Evolutionary conservation across 2,888 invertebrate species (phyloP), one percentile per base, ranked within the genome.

Genomic region (Plagiodera versicolora): DNA sequence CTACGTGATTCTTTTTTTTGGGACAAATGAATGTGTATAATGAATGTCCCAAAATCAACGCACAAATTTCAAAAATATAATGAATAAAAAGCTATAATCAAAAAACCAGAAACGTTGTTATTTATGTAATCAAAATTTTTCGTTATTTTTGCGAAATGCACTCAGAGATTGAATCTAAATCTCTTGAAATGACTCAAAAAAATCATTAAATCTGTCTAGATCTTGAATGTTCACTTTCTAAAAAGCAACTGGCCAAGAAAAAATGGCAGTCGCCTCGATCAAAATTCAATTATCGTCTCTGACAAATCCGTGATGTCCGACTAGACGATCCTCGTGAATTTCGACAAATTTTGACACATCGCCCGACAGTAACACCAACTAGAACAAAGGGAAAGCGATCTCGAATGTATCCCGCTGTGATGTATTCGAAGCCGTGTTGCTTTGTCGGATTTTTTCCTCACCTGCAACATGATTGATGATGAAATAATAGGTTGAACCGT

Each of bases 291-390:
- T 20, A 44, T 14, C 24, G 44, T 45, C 28, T n/a, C 24, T 53
- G 53, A 53, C 67, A 68, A 68, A 70, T 69, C 65, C 64, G 66
- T 67, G 62, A 64, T 65, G 65, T 64, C 59, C 60, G 52, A 39
- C 19, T 70, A 72, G 72, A 73, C 72, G 73, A 70, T 51, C 72
- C 67, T 68, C 71, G 64, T 75, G 76, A 72, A 69, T 72, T 73
- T 74, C 8, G 32, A 3, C 77, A 77, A 76, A 76, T 76, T 75
- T 74, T 66, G 73, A 68, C 44, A 68, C 67, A 77, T 77, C 76
- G 76, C 77, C 77, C 76, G 77, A 24, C 24, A 3, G 66, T 77
- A 10, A 11, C 4, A 28, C 4, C 11, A 77, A 77, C 76, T 76
- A 75, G 72, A 74, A 75, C 75, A 74, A 63, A 74, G 72, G 70